Evolutionary conservation across 64 coral and sea anemone species (phyloP).

Genomic region (Montipora cactus): DNA sequence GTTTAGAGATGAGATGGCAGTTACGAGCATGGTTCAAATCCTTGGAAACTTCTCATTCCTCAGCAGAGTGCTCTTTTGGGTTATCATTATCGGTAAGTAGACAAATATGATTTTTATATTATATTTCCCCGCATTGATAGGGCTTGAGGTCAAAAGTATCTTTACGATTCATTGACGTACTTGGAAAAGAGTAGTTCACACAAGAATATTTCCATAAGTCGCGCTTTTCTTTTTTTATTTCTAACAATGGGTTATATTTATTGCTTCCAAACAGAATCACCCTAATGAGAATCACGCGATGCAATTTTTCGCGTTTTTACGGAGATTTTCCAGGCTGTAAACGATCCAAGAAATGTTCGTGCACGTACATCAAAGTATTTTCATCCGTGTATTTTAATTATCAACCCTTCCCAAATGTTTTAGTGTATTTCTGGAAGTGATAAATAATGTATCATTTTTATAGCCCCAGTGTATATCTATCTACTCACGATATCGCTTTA

Average conservation of each 20-base stretch:
- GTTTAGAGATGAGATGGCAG: background rate
- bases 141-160: background rate
- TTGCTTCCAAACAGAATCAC: background rate
- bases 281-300: no score
- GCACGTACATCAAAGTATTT: background rate
- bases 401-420: background rate
- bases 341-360: background rate
- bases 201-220: background rate
- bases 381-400: background rate
- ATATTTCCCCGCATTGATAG: background rate
- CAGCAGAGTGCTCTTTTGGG: constrained; percentile 15
- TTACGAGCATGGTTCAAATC: background rate
- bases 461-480: background rate
- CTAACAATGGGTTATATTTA: background rate
- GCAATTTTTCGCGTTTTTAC: no score
- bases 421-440: background rate
- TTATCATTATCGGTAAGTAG: constrained; percentile 26
- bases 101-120: background rate
- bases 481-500: background rate
- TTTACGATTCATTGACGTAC: constrained; percentile 31
- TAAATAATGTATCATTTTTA: constrained; percentile 14
- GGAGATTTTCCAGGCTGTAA: background rate
- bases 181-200: background rate
- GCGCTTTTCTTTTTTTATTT: background rate
- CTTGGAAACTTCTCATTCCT: background rate